Base-by-base conservation (phyloP, 2,113 vertebrate species). In the Charadrius vociferus region DNA sequence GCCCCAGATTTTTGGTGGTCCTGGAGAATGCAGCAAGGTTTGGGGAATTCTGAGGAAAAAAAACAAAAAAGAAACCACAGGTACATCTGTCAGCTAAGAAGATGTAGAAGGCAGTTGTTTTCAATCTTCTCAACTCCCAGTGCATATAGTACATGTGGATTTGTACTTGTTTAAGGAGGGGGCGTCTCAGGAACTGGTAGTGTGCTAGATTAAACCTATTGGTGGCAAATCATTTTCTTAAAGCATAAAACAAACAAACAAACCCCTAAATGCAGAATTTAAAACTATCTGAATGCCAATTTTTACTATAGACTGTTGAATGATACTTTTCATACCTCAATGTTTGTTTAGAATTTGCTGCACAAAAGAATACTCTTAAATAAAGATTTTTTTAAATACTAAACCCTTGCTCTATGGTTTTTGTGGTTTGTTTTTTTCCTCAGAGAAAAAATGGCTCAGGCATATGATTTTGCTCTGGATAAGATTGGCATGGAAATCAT, bases 401-500 rank as follows among this genome's bases (percentile, higher is more conserved):
- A 23, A 93, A 77, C 21, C 23, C 39, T 91, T 95, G 81, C 55
- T 90, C 81, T 90, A 92, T 91, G 77, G 94, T 95, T 81, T 92
- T 92, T 97, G 95, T 95, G 92, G 82, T 98, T 90, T 92, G 81
- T 97, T 96, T 96, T 86, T 93, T 95, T 87, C 85, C 85, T 65
- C 98, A 99, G 99, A 98, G 99, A 99, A 98, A 99, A 99, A 98
- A 99, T 99, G 99, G 99, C 99, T 91, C 99, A 99, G 98, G 99
- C 99, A 9, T 99, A 99, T 96, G 99, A 99, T 98, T 99, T 99
- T 98, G 99, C 99, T 90, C 98, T 99, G 96, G 99, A 99, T 98
- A 99, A 99, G 98, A 99, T 99, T 96, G 99, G 99, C 97, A 99
- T 99, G 99, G 99, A 99, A 98, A 99, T 99, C 90, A 99, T 99